phyloP scores from a whole-genome alignment of 1,140 invertebrate species.

The Drosophila repletoides region DNA sequence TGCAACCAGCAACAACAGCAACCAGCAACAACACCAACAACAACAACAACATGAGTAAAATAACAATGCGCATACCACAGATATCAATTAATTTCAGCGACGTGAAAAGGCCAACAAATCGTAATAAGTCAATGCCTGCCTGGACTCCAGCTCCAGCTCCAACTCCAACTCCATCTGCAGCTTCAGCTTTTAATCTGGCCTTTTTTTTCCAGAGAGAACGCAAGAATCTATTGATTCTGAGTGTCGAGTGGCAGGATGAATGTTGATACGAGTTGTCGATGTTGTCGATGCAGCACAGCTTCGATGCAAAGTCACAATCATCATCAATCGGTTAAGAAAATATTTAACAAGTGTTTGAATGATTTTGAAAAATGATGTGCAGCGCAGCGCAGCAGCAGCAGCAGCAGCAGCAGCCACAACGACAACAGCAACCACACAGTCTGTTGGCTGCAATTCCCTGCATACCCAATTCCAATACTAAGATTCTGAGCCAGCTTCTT shows the following conservation, averaged over 20 bases:
- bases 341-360: conserved; percentile 81
- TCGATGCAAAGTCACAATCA: conserved; percentile 67
- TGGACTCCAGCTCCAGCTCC: not conserved
- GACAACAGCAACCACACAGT: conserved; percentile 4
- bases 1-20: conserved; percentile 20
- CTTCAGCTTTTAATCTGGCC: conserved; percentile 1
- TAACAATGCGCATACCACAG: conserved; percentile 77
- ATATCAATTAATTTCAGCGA: conserved; percentile 80
- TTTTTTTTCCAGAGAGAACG: conserved; percentile 12
- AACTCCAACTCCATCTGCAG: not conserved
- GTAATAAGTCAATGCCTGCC: conserved; percentile 76
- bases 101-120: conserved; percentile 79
- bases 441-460: conserved; percentile 15
- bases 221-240: conserved; percentile 61
- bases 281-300: conserved; percentile 21
- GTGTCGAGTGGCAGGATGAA: conserved; percentile 59
- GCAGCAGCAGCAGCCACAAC: conserved; percentile 25
- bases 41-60: conserved; percentile 29
- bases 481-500: conserved; percentile 1
- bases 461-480: too few relatives aligned
- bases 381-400: conserved; percentile 65
- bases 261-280: conserved; percentile 7
- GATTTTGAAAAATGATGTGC: conserved; percentile 80
- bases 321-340: conserved; percentile 81
- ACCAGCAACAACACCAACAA: conserved; percentile 15